Conservation (phyloP, 2,113 vertebrate species). For the Odobenus rosmarus region DNA sequence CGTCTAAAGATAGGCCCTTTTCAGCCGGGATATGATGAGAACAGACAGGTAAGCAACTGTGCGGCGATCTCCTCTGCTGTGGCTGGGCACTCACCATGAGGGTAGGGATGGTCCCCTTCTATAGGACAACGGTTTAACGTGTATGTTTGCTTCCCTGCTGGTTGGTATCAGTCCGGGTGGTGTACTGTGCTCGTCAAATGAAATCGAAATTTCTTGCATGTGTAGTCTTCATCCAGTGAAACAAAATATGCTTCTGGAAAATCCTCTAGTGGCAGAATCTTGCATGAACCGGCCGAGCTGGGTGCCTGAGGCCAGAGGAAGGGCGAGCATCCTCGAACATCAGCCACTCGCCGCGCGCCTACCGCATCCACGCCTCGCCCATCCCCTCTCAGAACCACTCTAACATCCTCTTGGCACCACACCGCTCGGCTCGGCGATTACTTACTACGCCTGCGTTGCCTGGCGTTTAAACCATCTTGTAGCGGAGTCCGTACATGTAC, state of each 20-base stretch:
- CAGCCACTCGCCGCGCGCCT: fast-evolving
- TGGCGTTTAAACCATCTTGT: background rate
- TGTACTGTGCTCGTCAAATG: background rate
- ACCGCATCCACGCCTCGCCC: background rate
- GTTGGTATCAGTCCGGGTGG: background rate
- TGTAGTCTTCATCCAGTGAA: background rate
- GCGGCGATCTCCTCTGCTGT: fast-evolving
- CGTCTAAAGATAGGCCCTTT: background rate
- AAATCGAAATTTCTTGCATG: background rate
- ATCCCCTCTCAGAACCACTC: background rate
- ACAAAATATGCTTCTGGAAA: background rate
- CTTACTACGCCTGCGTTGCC: fast-evolving
- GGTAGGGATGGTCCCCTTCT: fast-evolving
- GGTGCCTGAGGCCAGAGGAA: fast-evolving
- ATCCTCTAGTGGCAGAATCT: fast-evolving
- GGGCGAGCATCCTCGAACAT: background rate
- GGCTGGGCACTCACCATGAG: fast-evolving
- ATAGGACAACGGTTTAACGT: fast-evolving
- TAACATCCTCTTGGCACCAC: background rate
- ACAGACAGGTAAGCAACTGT: background rate
- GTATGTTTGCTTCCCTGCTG: background rate
- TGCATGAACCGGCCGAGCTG: fast-evolving
- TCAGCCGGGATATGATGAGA: too few species aligned
- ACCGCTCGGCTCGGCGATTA: fast-evolving
- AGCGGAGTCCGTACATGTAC: background rate